Conservation (phyloP, 2,113 vertebrate species). For the Scatophagus argus region DNA sequence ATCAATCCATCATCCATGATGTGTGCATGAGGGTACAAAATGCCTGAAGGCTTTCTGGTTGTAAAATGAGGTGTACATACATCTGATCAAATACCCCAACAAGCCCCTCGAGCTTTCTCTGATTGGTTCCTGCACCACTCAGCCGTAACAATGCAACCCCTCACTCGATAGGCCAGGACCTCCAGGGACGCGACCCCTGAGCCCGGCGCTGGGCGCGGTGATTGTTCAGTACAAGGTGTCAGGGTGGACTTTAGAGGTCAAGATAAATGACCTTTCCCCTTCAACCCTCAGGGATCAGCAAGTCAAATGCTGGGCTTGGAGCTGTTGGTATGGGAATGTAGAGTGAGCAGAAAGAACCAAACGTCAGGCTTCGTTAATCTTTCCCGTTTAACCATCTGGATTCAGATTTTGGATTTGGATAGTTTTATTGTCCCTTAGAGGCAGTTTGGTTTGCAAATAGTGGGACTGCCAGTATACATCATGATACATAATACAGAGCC, state of each 20-base stretch:
- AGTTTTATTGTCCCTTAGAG: too few relatives aligned
- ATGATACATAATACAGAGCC: too few relatives aligned
- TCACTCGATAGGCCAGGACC: slow-evolving; percentile 30
- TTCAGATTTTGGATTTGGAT: too few relatives aligned
- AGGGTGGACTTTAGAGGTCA: slow-evolving; percentile 43
- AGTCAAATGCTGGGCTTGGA: slow-evolving; percentile 6
- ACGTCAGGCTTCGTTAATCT: neutral
- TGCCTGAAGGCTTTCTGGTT: slow-evolving; percentile 31
- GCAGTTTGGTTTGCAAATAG: too few relatives aligned
- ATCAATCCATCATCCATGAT: slow-evolving; percentile 44
- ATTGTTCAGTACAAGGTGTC: slow-evolving; percentile 40
- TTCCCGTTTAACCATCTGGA: neutral
- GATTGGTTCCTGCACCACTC: slow-evolving; percentile 20
- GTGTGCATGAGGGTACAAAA: slow-evolving; percentile 34
- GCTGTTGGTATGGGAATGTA: neutral
- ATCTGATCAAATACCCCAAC: slow-evolving; percentile 49
- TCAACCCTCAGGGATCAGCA: slow-evolving; percentile 26
- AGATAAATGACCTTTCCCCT: slow-evolving; percentile 48
- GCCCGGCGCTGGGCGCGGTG: neutral
- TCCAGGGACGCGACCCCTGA: slow-evolving; percentile 32
- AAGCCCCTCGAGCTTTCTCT: neutral
- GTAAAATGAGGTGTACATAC: slow-evolving; percentile 52
- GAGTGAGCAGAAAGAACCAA: slow-evolving; percentile 1
- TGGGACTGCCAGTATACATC: too few relatives aligned
- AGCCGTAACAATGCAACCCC: neutral